Percentiles rank a stretch among this genome's conserved stretches.
Evolutionary conservation across 2,797 vertebrate genomes (phyloP).

Genomic region (Hemitrygon akajei): DNA sequence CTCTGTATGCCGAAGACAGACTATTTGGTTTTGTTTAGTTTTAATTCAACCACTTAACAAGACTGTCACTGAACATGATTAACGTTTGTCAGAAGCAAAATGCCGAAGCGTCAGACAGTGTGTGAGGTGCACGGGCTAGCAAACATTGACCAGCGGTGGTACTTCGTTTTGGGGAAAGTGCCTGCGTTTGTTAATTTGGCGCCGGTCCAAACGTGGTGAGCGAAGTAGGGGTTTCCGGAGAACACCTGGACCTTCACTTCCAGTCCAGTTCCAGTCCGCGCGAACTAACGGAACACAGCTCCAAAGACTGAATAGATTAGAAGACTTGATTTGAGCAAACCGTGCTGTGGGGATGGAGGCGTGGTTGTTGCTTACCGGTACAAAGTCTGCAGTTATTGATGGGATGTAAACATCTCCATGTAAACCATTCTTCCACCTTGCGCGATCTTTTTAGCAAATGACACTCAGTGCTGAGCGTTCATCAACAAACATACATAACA

Average conservation of each 20-base stretch:
- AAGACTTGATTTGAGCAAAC: neutral
- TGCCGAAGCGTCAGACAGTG: neutral
- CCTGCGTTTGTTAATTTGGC: neutral
- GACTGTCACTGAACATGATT: neutral
- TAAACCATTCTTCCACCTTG: too few species aligned
- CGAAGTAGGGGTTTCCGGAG: neutral
- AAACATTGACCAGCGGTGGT: neutral
- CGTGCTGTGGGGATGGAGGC: too few species aligned
- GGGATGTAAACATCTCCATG: too few species aligned
- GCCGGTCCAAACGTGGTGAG: neutral
- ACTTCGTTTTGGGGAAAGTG: neutral
- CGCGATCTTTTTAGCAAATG: neutral
- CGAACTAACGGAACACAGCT: neutral
- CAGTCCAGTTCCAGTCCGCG: neutral
- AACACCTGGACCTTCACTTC: too few species aligned
- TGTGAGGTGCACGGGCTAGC: neutral
- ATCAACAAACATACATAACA: neutral
- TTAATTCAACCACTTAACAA: neutral
- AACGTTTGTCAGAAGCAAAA: neutral
- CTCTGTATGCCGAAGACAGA: neutral
- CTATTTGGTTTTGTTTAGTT: neutral
- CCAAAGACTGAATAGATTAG: neutral
- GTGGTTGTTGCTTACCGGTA: neutral
- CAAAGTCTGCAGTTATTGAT: neutral
- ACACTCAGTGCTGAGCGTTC: neutral